Evolutionary conservation across 2,888 invertebrate species (phyloP).

Genomic region (Andrena bicolor): DNA sequence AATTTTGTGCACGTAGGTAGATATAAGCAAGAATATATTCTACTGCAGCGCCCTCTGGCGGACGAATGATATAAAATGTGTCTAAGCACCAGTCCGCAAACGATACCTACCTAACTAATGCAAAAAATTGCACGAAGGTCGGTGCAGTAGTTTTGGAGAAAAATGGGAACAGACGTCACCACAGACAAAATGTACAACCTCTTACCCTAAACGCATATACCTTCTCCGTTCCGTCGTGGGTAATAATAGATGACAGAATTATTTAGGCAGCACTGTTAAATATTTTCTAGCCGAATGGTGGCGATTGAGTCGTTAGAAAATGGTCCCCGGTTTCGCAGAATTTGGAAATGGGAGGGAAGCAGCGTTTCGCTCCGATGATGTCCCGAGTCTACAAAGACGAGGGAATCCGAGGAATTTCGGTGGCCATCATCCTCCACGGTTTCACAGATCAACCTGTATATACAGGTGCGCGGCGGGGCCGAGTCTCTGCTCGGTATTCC

Average conservation of each 20-base stretch:
- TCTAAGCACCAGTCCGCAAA: too few relatives aligned
- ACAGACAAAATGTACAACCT: too few relatives aligned
- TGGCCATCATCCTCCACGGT: constrained; percentile 2
- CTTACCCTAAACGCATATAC: too few relatives aligned
- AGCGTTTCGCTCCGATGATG: not conserved
- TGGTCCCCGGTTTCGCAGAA: not conserved
- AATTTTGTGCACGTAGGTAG: too few relatives aligned
- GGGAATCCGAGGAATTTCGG: constrained; percentile 27
- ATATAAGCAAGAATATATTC: too few relatives aligned
- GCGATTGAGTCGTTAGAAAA: constrained; percentile 11
- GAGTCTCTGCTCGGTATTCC: constrained; percentile 68
- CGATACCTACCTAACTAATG: too few relatives aligned
- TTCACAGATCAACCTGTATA: constrained; percentile 45
- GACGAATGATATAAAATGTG: too few relatives aligned
- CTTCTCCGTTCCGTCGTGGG: too few relatives aligned
- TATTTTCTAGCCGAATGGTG: not conserved
- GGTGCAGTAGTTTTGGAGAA: too few relatives aligned
- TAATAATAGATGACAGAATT: not conserved
- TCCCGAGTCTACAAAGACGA: not conserved
- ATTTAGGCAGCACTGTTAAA: not conserved
- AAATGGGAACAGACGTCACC: too few relatives aligned
- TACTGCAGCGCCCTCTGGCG: too few relatives aligned
- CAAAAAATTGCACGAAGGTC: too few relatives aligned
- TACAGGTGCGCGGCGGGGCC: constrained; percentile 19
- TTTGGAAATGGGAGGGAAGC: not conserved